Conservation (phyloP, 2,113 vertebrate genomes). For the Dicerorhinus sumatrensis region DNA sequence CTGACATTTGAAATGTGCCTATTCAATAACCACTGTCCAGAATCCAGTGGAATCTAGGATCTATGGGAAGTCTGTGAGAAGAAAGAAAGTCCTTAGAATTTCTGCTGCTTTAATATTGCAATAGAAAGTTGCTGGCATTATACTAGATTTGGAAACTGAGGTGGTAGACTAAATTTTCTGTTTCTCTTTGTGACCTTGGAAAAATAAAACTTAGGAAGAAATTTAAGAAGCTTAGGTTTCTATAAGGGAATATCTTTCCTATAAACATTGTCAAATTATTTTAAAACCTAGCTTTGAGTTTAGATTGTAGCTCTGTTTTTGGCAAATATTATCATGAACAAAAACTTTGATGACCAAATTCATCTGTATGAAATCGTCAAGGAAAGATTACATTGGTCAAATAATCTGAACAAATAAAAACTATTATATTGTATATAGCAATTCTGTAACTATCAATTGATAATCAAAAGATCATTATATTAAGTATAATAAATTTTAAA, state of each 20-base stretch:
- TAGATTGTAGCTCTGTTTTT: background rate
- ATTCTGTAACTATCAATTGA: background rate
- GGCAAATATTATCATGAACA: background rate
- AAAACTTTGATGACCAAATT: background rate
- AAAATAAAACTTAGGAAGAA: conserved; percentile 26
- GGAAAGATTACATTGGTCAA: background rate
- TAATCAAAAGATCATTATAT: background rate
- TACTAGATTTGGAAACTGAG: background rate
- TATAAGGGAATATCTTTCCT: background rate
- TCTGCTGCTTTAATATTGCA: background rate
- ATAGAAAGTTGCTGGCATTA: background rate
- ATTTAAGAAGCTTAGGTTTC: background rate
- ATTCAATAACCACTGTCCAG: background rate
- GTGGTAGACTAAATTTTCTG: background rate
- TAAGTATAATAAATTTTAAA: background rate
- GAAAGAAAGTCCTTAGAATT: background rate
- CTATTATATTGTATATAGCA: background rate
- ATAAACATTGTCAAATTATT: background rate
- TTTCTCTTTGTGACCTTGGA: conserved; percentile 5
- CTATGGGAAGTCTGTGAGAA: background rate
- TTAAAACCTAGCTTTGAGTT: conserved; percentile 10
- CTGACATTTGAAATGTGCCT: background rate
- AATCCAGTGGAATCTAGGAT: background rate
- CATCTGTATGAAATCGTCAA: background rate
- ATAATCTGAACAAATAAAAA: conserved; percentile 17